Percentiles rank a stretch among this genome's conserved stretches.
Evolutionary conservation across 2,888 invertebrate species (phyloP).

Genomic region (Oscheius sp.): DNA sequence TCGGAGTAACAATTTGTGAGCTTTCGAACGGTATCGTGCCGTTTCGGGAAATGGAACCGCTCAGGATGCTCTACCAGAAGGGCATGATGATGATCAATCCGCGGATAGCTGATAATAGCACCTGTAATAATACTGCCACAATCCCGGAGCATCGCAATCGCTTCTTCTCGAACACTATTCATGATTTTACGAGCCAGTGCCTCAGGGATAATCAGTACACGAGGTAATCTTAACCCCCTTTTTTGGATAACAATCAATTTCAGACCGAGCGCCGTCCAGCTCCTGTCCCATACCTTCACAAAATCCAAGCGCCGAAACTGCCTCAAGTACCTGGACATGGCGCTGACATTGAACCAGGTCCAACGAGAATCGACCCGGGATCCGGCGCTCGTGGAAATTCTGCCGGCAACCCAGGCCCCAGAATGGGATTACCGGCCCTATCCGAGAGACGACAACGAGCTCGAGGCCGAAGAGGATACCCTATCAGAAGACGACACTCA

Average conservation of each 20-base stretch:
- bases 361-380: constrained; percentile 24
- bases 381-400: background rate
- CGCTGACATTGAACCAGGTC: background rate
- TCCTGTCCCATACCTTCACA: constrained; percentile 5
- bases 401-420: constrained; percentile 10
- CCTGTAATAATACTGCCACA: background rate
- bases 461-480: too few relatives aligned
- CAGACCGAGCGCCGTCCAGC: constrained; percentile 11
- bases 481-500: too few relatives aligned
- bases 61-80: constrained; percentile 91
- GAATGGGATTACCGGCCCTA: constrained; percentile 1
- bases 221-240: background rate
- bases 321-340: constrained; percentile 13
- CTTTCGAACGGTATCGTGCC: constrained; percentile 89
- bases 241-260: background rate
- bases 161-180: constrained; percentile 73
- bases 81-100: constrained; percentile 73
- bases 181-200: constrained; percentile 39
- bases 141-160: background rate
- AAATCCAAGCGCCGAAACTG: constrained; percentile 10
- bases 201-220: constrained; percentile 31
- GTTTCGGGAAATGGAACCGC: constrained; percentile 82
- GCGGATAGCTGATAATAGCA: too few relatives aligned
- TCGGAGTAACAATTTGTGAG: constrained; percentile 89
- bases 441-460: too few relatives aligned